Evolutionary conservation across 2,797 vertebrate genomes (phyloP).

Genomic region (Neosilurus mollespiculum): DNA sequence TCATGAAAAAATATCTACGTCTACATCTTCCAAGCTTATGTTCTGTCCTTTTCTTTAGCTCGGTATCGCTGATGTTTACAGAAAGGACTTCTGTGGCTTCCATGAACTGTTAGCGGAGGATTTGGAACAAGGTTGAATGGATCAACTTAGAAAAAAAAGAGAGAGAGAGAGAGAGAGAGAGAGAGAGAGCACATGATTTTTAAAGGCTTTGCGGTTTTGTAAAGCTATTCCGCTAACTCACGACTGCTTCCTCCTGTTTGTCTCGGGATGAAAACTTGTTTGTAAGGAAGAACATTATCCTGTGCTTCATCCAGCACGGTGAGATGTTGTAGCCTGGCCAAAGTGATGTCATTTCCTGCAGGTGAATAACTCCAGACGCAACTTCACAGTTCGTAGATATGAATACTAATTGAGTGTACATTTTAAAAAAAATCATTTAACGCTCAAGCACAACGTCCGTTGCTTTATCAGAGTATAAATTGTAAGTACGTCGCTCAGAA

Average conservation of each 20-base stretch:
- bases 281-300: constrained; percentile 43
- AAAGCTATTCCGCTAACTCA: constrained; percentile 56
- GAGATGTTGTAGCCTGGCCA: constrained; percentile 73
- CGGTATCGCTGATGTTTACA: constrained; percentile 45
- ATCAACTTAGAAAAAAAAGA: constrained; percentile 64
- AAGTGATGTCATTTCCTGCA: constrained; percentile 65
- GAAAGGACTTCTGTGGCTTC: constrained; percentile 58
- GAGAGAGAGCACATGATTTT: constrained; percentile 69
- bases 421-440: constrained; percentile 11
- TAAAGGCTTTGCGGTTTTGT: constrained; percentile 26
- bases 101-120: constrained; percentile 65
- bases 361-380: constrained; percentile 40
- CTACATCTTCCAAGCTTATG: constrained; percentile 25
- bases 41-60: constrained; percentile 15
- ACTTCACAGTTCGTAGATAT: constrained; percentile 26
- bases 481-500: constrained; percentile 6
- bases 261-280: constrained; percentile 56
- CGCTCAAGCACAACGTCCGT: constrained; percentile 22
- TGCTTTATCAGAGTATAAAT: constrained; percentile 11
- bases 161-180: constrained; percentile 59
- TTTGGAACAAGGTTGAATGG: constrained; percentile 56
- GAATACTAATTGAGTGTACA: constrained; percentile 7
- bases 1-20: constrained; percentile 8
- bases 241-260: constrained; percentile 59
- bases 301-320: constrained; percentile 50